Percentiles rank a stretch among this genome's conserved stretches.
Evolutionary conservation across 2,888 invertebrate genomes (phyloP).

Genomic region (Volucella bombylans): DNA sequence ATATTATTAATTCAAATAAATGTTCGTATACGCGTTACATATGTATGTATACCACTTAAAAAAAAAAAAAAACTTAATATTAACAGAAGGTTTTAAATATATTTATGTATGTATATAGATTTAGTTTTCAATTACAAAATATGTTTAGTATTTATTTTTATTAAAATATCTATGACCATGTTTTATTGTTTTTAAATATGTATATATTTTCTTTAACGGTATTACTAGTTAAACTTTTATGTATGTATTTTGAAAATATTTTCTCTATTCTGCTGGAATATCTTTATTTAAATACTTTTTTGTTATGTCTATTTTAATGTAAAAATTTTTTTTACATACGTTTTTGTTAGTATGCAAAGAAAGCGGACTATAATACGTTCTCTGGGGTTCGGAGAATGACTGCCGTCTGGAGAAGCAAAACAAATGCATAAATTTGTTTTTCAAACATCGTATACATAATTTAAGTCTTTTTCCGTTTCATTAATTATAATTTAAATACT

Average conservation of each 20-base stretch:
- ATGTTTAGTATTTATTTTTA: neutral
- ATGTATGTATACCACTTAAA: conserved; percentile 48
- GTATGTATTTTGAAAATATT: conserved; percentile 56
- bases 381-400: conserved; percentile 13
- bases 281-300: conserved; percentile 50
- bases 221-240: conserved; percentile 43
- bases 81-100: conserved; percentile 13
- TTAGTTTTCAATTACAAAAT: conserved; percentile 6
- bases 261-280: conserved; percentile 53
- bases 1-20: conserved; percentile 52
- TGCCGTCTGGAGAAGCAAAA: conserved; percentile 50
- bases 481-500: conserved; percentile 51
- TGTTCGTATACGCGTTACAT: conserved; percentile 47
- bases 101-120: neutral
- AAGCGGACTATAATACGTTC: conserved; percentile 40
- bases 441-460: conserved; percentile 72
- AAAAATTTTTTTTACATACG: conserved; percentile 20
- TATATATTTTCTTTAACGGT: conserved; percentile 17
- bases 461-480: conserved; percentile 71
- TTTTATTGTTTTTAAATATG: neutral
- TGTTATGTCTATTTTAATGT: conserved; percentile 35
- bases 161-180: conserved; percentile 28
- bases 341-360: conserved; percentile 35
- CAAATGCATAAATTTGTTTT: conserved; percentile 66
- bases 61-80: conserved; percentile 13